These are phyloP conservation scores for Rhinichthys klamathensis DNA, from an alignment of 2,113 vertebrate species.

Conservation along the genomic window DNA sequence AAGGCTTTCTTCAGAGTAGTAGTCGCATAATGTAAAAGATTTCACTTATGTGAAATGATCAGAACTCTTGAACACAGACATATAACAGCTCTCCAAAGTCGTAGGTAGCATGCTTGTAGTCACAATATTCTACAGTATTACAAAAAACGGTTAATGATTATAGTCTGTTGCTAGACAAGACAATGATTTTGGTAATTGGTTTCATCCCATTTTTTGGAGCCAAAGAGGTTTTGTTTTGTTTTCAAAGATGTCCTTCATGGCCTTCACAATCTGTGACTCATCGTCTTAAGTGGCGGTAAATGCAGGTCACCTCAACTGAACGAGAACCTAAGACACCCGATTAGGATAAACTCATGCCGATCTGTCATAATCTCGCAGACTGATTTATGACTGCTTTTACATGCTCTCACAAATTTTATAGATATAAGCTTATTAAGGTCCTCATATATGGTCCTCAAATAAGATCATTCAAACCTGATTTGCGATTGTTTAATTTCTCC, in stretches of 20 bases:
- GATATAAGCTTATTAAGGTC: conserved; percentile 21
- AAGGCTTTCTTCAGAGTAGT: neutral
- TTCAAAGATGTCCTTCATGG: conserved; percentile 25
- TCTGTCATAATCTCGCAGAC: conserved; percentile 11
- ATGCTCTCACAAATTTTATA: neutral
- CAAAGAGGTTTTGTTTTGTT: neutral
- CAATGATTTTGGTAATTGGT: neutral
- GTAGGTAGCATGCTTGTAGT: neutral
- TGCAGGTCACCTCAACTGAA: conserved; percentile 42
- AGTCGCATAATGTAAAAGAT: neutral
- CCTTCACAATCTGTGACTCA: conserved; percentile 45
- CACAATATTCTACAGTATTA: neutral
- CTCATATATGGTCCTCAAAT: neutral
- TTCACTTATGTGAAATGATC: neutral
- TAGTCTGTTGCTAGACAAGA: neutral
- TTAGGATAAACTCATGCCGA: conserved; percentile 2
- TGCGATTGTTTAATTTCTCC: neutral
- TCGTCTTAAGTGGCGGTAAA: conserved; percentile 52
- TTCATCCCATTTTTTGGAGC: neutral
- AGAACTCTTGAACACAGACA: neutral
- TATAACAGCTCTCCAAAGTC: neutral
- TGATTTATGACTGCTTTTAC: conserved; percentile 43
- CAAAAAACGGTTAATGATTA: neutral
- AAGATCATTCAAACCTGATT: conserved; percentile 6
- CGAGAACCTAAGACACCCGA: neutral